A percentile compares a stretch with the other conserved stretches of the same genome.
phyloP scores from a whole-genome alignment of 2,113 vertebrate species.

The Tetrao urogallus region DNA sequence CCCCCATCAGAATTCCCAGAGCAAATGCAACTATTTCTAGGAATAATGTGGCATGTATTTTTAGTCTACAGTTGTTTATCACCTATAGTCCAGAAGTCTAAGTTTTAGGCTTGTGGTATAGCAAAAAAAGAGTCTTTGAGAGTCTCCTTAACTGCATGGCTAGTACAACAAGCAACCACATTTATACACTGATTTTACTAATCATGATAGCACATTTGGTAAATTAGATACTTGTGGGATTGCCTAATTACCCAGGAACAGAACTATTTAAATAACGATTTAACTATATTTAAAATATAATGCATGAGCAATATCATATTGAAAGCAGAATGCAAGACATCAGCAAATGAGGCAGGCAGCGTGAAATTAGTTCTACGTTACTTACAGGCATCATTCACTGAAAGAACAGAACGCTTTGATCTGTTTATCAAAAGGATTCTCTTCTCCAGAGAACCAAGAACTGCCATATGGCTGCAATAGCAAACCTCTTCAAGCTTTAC shows the following conservation, averaged over 20 bases:
- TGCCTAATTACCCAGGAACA: constrained; percentile 19
- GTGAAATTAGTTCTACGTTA: constrained; percentile 2
- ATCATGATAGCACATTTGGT: background rate
- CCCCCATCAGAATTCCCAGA: background rate
- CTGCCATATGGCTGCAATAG: constrained; percentile 50
- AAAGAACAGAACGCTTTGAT: constrained; percentile 57
- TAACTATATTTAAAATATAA: background rate
- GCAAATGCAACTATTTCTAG: background rate
- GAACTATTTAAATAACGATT: constrained; percentile 30
- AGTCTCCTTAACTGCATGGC: background rate
- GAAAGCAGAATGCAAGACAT: background rate
- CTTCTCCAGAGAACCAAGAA: constrained; percentile 56
- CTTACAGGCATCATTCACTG: constrained; percentile 26
- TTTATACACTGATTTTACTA: background rate
- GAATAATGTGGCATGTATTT: fast-evolving
- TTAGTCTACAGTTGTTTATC: background rate
- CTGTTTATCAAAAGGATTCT: constrained; percentile 61
- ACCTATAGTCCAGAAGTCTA: background rate
- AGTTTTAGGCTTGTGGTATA: background rate
- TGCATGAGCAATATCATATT: background rate
- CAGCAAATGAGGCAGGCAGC: background rate
- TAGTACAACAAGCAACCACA: background rate
- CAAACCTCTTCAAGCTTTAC: constrained; percentile 44
- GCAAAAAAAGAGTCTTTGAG: background rate
- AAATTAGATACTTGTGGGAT: background rate